Evolutionary conservation across 2,888 invertebrate genomes (phyloP), one percentile per base, ranked within the genome.

Genomic region (Eristalis tenax): DNA sequence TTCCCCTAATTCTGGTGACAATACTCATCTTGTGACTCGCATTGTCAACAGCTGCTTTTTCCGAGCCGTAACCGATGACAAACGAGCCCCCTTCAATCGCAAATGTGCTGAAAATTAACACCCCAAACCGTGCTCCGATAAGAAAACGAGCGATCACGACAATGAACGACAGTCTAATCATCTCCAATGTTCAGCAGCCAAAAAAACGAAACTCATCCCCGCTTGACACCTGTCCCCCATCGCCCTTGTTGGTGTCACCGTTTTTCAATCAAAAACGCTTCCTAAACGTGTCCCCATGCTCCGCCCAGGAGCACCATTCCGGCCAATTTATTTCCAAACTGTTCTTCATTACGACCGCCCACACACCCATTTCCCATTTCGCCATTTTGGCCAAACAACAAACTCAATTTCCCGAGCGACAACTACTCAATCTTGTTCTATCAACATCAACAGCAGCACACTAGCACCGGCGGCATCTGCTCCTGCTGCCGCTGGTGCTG

Each of bases 381-480:
- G 43, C 50, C 50, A 50, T 50, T 50, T 50, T 18, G 50, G 11
- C 70, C 50, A 56, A 86, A 79, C 74, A 86, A 86, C 59, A 63
- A 83, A 86, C 66, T 61, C 83, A 83, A 86, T 86, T 86, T 86
- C 70, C 83, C 83, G 65, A 73, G 83, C 43, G 74, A 83, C 74
- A 79, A 71, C 50, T 70, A 68, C 78, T 78, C 70, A 70, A 83
- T 83, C 71, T 75, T 83, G 66, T 75, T 75, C 66, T 22, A 64
- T 74, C 82, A 69, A 57, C 50, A 70, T 22, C 78, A 50, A 22
- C 38, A 61, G 32, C 15, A 18, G 18, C n/a, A 18, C 38, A 61
- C 59, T 4, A 26, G 11, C 32, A 4, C 38, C 38, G 38, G 50
- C 18, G 18, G 50, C 50, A 50, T n/a, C 50, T 18, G 50, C 50